Percentiles rank a stretch among this genome's conserved stretches.
Evolutionary conservation across 2,113 vertebrate genomes (phyloP).

Genomic region (Mus spicilegus): DNA sequence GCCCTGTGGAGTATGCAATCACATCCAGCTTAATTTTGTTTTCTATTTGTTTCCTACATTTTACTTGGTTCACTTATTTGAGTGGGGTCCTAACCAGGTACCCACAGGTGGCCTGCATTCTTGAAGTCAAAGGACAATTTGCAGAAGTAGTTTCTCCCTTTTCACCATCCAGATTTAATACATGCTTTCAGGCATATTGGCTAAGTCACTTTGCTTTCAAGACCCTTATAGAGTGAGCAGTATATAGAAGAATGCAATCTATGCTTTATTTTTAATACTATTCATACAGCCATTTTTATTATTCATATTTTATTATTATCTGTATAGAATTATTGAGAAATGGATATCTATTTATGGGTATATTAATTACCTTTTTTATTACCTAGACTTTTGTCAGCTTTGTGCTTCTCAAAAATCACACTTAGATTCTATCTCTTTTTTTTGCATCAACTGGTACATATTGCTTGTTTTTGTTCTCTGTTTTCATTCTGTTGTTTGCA

Average conservation of each 20-base stretch:
- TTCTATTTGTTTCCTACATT: background rate
- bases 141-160: background rate
- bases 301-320: background rate
- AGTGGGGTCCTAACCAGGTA: background rate
- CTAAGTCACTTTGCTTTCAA: background rate
- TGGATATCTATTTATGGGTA: background rate
- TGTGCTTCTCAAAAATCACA: background rate
- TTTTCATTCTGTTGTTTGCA: background rate
- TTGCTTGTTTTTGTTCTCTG: background rate
- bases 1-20: background rate
- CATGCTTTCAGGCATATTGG: background rate
- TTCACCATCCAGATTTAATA: background rate
- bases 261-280: background rate
- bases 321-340: background rate
- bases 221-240: background rate
- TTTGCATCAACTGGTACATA: background rate
- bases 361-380: background rate
- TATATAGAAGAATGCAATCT: background rate
- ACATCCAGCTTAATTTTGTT: background rate
- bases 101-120: background rate
- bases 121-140: background rate
- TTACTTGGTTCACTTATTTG: background rate
- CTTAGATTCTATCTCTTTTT: background rate
- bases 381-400: background rate
- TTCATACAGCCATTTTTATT: background rate